A percentile compares a stretch with the other conserved stretches of the same genome.
phyloP scores from a whole-genome alignment of 2,888 invertebrate species.

The Drosophila infuscata region DNA sequence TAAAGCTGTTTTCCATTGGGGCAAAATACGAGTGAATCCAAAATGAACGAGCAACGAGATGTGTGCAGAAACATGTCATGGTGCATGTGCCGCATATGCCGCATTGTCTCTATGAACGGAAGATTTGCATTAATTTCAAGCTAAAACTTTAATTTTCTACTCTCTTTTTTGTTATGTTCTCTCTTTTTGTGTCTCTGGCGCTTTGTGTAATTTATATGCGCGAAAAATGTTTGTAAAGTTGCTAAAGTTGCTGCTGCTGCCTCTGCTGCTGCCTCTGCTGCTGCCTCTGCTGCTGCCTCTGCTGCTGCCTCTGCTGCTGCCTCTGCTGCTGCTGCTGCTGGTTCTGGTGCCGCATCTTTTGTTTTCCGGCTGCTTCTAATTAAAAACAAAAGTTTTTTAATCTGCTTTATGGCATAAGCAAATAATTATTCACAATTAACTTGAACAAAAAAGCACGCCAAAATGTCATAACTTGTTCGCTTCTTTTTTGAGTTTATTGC shows the following conservation, averaged over 20 bases:
- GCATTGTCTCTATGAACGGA: constrained; percentile 50
- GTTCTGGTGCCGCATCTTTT: constrained; percentile 61
- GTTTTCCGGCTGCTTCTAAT: constrained; percentile 69
- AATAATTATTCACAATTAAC: constrained; percentile 76
- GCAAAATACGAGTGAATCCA: constrained; percentile 2
- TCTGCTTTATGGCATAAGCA: constrained; percentile 77
- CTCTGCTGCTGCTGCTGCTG: constrained; percentile 12
- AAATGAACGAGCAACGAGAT: constrained; percentile 12
- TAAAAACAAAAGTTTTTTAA: constrained; percentile 80
- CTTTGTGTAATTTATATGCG: constrained; percentile 72
- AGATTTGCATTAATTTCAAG: constrained; percentile 69
- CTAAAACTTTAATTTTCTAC: constrained; percentile 59
- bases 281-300: constrained; percentile 23
- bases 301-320: constrained; percentile 19
- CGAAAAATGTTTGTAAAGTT: constrained; percentile 69
- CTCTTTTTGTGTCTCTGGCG: constrained; percentile 42
- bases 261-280: constrained; percentile 1
- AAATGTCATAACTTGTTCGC: constrained; percentile 47
- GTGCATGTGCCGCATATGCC: constrained; percentile 50
- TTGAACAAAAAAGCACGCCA: constrained; percentile 51
- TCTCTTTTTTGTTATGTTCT: constrained; percentile 17
- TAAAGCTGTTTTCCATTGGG: constrained; percentile 23
- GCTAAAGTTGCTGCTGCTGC: constrained; percentile 49
- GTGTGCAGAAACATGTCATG: constrained; percentile 56
- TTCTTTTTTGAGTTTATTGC: constrained; percentile 8